Evolutionary conservation across 30 jellyfish, hydroid and myxozoan species (phyloP), one percentile per base, ranked within the genome.

Genomic region (Chrysaora quinquecirrha): DNA sequence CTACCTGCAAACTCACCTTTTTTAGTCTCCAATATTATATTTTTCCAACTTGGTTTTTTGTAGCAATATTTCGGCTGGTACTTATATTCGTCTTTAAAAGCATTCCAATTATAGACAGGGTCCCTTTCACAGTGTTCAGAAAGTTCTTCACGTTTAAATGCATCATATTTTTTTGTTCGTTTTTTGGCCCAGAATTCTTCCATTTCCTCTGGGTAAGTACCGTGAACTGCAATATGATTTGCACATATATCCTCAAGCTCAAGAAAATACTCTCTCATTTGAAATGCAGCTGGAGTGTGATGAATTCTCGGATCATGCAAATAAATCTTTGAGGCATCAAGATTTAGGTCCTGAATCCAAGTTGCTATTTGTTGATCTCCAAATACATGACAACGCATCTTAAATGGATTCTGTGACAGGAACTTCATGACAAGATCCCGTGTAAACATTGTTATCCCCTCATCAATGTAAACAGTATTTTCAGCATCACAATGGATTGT

Each of bases 311-410:
- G 43, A 50, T 88, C 96, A 27, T 78, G 96, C 28, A 75, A 48
- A 34, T 88, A 88, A 12, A 88, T 19, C 12, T 47, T 46, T 1
- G 64, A 38, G 23, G 96, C 84, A 34, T 88, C 90, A 22, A 88
- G 54, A n/a, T 76, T 76, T 19, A 88, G 64, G 54, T 88, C 96
- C 21, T 73, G 58, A 18, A 78, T 79, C 96, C 96, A 88, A 12
- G 49, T 78, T 30, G 93, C 89, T 34, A 88, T 69, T 30, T 88
- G 78, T 48, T 88, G 96, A 65, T 88, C 96, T 0, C 96, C 96
- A 64, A 20, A 79, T 3, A 76, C 78, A 30, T 88, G 96, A 29
- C 96, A 88, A 24, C 90, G 84, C 89, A 88, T 88, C 30, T 54
- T 78, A 6, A 64, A 38, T 11, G 96, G 96, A 64, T 80, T 73